Evolutionary conservation across 2,888 invertebrate species (phyloP), one percentile per base, ranked within the genome.

Genomic region (Ligdia adustata): DNA sequence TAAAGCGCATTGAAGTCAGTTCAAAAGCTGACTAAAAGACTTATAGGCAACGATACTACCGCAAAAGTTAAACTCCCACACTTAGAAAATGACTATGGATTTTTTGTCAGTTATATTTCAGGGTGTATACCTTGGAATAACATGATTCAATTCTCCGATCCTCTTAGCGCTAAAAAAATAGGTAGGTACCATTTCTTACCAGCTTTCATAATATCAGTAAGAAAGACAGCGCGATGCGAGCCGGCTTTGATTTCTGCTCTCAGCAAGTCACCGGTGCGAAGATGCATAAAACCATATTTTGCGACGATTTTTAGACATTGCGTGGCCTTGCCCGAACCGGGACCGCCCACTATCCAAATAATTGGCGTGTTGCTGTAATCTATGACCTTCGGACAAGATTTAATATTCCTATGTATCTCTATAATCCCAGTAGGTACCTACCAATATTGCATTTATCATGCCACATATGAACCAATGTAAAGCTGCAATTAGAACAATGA

Each of bases 301-400:
- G 93, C 94, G 6, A 98, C 96, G 72, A 99, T 97, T 75, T 92
- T 94, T 60, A 95, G 97, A 89, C 98, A 98, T 85, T 98, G 98
- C 2, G 98, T 99, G 20, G 98, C 98, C 83, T 99, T 99, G 51
- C 98, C 97, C 27, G 96, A 97, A 1, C 98, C 98, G 0, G 98
- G 98, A 0, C 98, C 98, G 39, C 98, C 98, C 80, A 97, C 90
- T 39, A 98, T 93, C 96, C 97, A 97, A 58, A 98, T 92, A 38
- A 98, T 95, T 34, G 98, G 98, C 70, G 94, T 93, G 45, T 91
- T 92, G 14, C 61, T 66, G 2, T 75, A 62, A 69, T 83, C 82
- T 37, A 87, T 75, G 27, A 79, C 77, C 2, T 82, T 75, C 88
- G 88, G 78, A 5, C 67, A 67, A 12, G 13, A 9, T 26, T 13